Percentiles rank a stretch among this genome's conserved stretches.
Evolutionary conservation across 1,140 invertebrate genomes (phyloP).

Genomic region (Saccostrea glomerata): DNA sequence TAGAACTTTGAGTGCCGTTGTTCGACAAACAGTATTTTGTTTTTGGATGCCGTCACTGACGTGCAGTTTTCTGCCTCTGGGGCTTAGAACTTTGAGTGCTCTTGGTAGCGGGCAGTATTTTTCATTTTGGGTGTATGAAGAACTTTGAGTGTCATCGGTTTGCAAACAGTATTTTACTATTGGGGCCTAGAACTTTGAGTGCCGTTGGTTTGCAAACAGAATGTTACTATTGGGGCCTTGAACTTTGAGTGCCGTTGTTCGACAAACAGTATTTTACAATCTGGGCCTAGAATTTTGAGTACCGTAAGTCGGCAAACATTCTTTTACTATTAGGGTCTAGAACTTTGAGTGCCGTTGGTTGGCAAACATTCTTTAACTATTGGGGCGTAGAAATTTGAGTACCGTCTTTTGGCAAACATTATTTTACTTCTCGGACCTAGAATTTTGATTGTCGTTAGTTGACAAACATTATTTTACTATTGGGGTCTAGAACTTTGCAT

Average conservation of each 20-base stretch:
- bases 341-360: no score
- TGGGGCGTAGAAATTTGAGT: no score
- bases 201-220: neutral
- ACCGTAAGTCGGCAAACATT: no score
- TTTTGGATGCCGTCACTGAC: neutral
- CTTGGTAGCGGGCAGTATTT: slow-evolving; percentile 54
- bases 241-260: slow-evolving; percentile 68
- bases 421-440: slow-evolving; percentile 60
- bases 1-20: neutral
- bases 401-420: slow-evolving; percentile 29
- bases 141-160: no score
- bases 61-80: slow-evolving; percentile 60
- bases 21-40: neutral
- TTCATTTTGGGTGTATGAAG: no score
- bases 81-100: slow-evolving; percentile 67
- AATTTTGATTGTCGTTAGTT: neutral
- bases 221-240: slow-evolving; percentile 66
- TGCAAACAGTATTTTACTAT: slow-evolving; percentile 59
- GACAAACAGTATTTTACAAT: no score
- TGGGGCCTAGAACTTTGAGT: slow-evolving; percentile 46
- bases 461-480: slow-evolving; percentile 55
- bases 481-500: slow-evolving; percentile 64
- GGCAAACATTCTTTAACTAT: no score
- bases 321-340: no score
- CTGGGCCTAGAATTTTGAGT: slow-evolving; percentile 43